Evolutionary conservation across 2,113 vertebrate genomes (phyloP), one percentile per base, ranked within the genome.

Genomic region (Elephas maximus): DNA sequence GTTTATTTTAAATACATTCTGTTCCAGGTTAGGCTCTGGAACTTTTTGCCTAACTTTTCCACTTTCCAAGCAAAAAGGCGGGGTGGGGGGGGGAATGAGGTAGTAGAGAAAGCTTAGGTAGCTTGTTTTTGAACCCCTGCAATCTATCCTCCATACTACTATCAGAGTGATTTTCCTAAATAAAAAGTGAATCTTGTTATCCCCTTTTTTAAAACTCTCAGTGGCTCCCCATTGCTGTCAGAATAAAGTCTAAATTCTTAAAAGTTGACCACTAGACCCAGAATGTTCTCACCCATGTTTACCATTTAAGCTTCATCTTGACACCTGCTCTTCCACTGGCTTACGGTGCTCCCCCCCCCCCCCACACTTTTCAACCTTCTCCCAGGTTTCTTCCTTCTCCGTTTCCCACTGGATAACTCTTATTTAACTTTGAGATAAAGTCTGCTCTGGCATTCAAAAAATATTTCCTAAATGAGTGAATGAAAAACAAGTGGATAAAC

Each of bases 401-500:
- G 21, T 69, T 76, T 30, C 1, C 45, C 30, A 4, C 30, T 77
- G 14, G 17, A 74, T 37, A 91, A 84, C 5, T 76, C 24, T 17
- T 76, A 60, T 20, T 89, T 92, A 69, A 92, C 28, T 73, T 37
- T 73, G 28, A 79, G 67, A 33, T 79, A 90, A 80, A 21, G 10
- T 0, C n/a, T 93, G 26, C 10, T 96, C 48, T 88, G 30, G 24
- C 41, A 81, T 90, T 96, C 65, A 92, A 44, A 90, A 87, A 74
- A 26, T 71, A 67, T 85, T 92, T 92, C 60, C 63, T 33, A 23
- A 88, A 82, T 37, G 8, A 28, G 76, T 67, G 78, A 83, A 91
- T 48, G 48, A 48, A 45, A 83, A 48, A 78, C 57, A 45, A 91
- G 62, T 73, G 41, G 9, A 74, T 73, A 76, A 92, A 44, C 17